Percentiles rank a stretch among this genome's conserved stretches.
These are phyloP conservation scores for chimpanzee (Pan troglodytes) DNA, from an alignment of 2,113 vertebrate genomes.

Conservation along the genomic window DNA sequence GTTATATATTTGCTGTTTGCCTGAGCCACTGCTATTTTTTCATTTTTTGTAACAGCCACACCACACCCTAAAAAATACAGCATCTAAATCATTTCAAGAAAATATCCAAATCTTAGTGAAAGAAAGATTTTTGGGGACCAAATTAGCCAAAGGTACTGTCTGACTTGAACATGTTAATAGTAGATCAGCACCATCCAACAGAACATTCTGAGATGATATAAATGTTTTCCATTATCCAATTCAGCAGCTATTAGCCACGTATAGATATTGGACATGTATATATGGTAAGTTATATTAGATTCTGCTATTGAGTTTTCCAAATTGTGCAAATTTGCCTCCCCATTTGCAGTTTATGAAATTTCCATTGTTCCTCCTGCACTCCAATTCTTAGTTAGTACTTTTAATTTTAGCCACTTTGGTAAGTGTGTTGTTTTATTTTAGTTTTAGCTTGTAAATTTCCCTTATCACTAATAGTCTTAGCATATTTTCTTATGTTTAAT, in stretches of 20 bases:
- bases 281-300: neutral
- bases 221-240: neutral
- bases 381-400: neutral
- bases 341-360: neutral
- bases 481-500: neutral
- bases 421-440: neutral
- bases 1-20: neutral
- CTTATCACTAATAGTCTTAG: neutral
- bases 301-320: neutral
- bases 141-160: neutral
- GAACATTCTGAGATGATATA: neutral
- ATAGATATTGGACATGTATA: neutral
- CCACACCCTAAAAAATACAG: neutral
- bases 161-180: neutral
- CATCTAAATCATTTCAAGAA: neutral
- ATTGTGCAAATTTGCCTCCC: neutral
- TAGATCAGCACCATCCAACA: neutral
- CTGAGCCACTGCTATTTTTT: neutral
- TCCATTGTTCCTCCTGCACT: neutral
- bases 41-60: neutral
- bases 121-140: neutral
- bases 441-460: neutral
- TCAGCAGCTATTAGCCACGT: neutral
- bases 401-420: neutral
- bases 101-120: neutral